phyloP scores from a whole-genome alignment of 2,888 invertebrate species.

The Nomada ferruginata region DNA sequence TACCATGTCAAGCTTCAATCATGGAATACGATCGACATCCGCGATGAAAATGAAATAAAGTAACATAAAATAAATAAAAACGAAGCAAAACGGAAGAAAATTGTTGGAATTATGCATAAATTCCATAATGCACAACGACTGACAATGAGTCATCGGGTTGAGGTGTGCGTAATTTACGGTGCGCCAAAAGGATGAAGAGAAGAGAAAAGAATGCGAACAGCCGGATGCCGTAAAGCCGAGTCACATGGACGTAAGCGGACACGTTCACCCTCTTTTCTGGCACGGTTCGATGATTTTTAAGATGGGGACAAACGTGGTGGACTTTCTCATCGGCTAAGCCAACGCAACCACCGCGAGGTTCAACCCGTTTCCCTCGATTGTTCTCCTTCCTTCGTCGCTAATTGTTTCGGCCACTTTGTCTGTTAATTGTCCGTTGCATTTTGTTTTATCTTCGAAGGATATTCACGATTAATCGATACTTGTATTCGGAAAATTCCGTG shows the following conservation, averaged over 20 bases:
- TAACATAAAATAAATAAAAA: too few species aligned
- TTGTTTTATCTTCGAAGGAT: too few species aligned
- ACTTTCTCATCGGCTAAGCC: constrained; percentile 36
- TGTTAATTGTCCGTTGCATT: constrained; percentile 1
- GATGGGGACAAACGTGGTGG: constrained; percentile 53
- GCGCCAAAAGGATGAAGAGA: constrained; percentile 70
- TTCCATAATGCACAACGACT: constrained; percentile 30
- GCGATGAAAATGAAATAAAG: too few species aligned
- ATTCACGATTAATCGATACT: background rate
- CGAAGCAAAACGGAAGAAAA: too few species aligned
- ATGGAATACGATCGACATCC: too few species aligned
- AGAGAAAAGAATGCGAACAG: constrained; percentile 77
- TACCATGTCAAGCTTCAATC: too few species aligned
- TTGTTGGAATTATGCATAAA: constrained; percentile 26
- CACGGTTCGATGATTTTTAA: constrained; percentile 72
- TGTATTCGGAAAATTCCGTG: background rate
- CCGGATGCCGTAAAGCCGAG: constrained; percentile 75
- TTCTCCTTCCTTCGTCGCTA: constrained; percentile 3
- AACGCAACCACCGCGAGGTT: background rate
- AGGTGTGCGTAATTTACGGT: constrained; percentile 57
- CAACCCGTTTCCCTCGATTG: constrained; percentile 32
- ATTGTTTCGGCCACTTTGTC: constrained; percentile 1
- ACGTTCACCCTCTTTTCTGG: constrained; percentile 70
- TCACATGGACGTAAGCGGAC: constrained; percentile 74
- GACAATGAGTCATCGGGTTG: constrained; percentile 53